Conservation (phyloP, 2,113 vertebrate genomes). For the Salvelinus namaycush region DNA sequence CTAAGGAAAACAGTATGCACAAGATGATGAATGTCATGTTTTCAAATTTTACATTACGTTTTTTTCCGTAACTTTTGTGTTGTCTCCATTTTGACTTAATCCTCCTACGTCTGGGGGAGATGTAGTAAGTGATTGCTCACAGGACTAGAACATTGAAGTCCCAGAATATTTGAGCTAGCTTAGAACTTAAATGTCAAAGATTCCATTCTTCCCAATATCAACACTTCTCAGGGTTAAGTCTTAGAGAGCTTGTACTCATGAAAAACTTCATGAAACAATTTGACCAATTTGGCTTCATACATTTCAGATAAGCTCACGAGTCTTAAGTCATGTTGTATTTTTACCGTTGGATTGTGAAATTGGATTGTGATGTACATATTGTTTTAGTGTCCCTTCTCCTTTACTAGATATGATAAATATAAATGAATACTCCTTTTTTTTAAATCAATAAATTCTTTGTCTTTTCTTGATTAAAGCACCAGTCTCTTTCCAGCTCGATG, state of each 20-base stretch:
- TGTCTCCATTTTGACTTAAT: slow-evolving; percentile 17
- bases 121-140: slow-evolving; percentile 42
- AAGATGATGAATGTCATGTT: slow-evolving; percentile 40
- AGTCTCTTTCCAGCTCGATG: slow-evolving; percentile 10
- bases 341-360: slow-evolving; percentile 37
- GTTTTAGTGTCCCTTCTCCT: slow-evolving; percentile 45
- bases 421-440: slow-evolving; percentile 54
- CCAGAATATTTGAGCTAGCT: slow-evolving; percentile 4
- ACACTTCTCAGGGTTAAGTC: slow-evolving; percentile 62
- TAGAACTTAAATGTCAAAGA: slow-evolving; percentile 36
- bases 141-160: slow-evolving; percentile 19
- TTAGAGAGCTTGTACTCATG: slow-evolving; percentile 32
- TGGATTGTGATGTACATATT: slow-evolving; percentile 48
- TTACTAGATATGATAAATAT: slow-evolving; percentile 51
- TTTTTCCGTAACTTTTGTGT: not conserved
- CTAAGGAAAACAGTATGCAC: slow-evolving; percentile 38
- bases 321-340: slow-evolving; percentile 27
- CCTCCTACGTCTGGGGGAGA: slow-evolving; percentile 29
- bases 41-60: not conserved
- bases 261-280: slow-evolving; percentile 14
- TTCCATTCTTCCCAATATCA: slow-evolving; percentile 49
- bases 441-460: slow-evolving; percentile 37
- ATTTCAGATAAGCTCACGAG: slow-evolving; percentile 34
- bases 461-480: not conserved
- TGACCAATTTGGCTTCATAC: slow-evolving; percentile 18